phyloP scores from a whole-genome alignment of 2,113 vertebrate species.

The Nibea albiflora region DNA sequence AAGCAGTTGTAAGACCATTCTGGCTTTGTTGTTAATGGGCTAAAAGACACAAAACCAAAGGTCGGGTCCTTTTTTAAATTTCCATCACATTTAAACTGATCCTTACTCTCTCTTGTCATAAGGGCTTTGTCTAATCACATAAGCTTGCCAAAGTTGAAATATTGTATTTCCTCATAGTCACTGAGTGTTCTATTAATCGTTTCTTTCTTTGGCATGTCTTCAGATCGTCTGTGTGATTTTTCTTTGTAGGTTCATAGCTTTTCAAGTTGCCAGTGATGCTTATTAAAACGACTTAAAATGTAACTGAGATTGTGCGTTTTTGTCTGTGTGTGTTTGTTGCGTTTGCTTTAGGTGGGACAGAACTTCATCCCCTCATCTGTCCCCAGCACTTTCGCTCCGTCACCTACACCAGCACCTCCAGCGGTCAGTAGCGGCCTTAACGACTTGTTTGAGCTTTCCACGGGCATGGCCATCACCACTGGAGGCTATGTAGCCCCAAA shows the following conservation, averaged over 20 bases:
- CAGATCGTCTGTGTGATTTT: constrained; percentile 15
- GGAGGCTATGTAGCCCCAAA: constrained; percentile 92
- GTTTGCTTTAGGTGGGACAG: constrained; percentile 90
- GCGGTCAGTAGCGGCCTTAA: constrained; percentile 94
- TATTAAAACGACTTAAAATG: background rate
- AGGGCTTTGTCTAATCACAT: background rate
- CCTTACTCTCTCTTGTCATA: background rate
- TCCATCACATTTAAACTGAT: background rate
- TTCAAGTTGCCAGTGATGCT: background rate
- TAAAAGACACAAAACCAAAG: constrained; percentile 33
- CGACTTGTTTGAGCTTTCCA: constrained; percentile 96
- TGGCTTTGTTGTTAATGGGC: constrained; percentile 22
- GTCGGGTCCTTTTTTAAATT: background rate
- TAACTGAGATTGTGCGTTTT: background rate
- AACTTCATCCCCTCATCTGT: constrained; percentile 97
- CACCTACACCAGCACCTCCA: constrained; percentile 94
- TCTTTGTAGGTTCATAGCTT: constrained; percentile 26
- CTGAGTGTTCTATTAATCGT: background rate
- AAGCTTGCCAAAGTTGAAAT: background rate
- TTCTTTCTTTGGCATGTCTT: constrained; percentile 34
- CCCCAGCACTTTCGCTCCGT: constrained; percentile 96
- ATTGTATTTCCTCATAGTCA: constrained; percentile 13
- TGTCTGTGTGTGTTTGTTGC: constrained; percentile 19
- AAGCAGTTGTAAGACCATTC: background rate
- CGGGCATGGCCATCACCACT: constrained; percentile 93